Conservation (phyloP, 2,888 invertebrate species). For the Abscondita cerata region DNA sequence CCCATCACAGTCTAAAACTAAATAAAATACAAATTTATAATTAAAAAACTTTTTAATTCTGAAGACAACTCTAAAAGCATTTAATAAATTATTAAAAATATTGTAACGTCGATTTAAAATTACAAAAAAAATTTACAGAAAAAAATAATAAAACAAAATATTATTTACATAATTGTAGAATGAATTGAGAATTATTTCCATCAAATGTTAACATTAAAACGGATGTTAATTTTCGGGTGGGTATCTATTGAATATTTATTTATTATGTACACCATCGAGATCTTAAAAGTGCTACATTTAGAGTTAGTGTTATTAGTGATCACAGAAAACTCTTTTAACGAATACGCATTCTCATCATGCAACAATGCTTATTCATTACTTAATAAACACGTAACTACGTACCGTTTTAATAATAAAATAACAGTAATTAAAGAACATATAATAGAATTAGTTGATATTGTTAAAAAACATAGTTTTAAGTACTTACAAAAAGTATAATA, state of each 20-base stretch:
- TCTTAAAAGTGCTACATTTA: conserved; percentile 49
- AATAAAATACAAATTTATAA: conserved; percentile 44
- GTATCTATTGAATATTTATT: conserved; percentile 45
- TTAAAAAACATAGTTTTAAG: conserved; percentile 14
- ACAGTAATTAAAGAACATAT: background rate
- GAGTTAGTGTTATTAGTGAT: conserved; percentile 48
- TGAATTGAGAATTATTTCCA: conserved; percentile 27
- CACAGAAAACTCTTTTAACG: conserved; percentile 46
- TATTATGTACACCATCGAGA: conserved; percentile 50
- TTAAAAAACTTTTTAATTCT: conserved; percentile 43
- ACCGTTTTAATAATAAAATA: conserved; percentile 19
- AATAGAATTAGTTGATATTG: conserved; percentile 6
- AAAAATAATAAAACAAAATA: conserved; percentile 44
- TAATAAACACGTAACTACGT: conserved; percentile 27
- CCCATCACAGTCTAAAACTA: too few relatives aligned
- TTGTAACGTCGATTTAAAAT: conserved; percentile 24
- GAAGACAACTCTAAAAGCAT: conserved; percentile 26
- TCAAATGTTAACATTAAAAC: conserved; percentile 46
- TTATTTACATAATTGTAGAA: conserved; percentile 37
- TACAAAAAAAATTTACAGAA: conserved; percentile 30
- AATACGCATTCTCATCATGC: conserved; percentile 9
- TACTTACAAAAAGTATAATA: conserved; percentile 29
- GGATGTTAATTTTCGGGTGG: conserved; percentile 44
- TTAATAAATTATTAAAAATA: conserved; percentile 29
- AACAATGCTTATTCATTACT: conserved; percentile 16